Percentiles rank a stretch among this genome's conserved stretches.
Conservation (phyloP, 2,797 vertebrate genomes). For the Artibeus jamaicensis region DNA sequence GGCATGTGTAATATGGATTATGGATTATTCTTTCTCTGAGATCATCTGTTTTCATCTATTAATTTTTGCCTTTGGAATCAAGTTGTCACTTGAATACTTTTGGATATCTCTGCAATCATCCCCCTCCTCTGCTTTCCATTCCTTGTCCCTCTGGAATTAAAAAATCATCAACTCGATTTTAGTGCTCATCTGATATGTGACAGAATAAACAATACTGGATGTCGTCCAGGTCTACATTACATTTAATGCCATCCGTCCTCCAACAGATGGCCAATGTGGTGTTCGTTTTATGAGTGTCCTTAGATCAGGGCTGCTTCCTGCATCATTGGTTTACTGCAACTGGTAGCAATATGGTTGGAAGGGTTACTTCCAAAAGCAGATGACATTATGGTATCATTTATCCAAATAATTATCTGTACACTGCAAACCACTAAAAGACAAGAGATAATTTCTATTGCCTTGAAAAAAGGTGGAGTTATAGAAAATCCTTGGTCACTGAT, state of each 20-base stretch:
- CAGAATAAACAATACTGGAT: conserved; percentile 80
- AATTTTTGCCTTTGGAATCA: neutral
- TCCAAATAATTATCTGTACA: conserved; percentile 66
- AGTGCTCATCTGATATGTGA: conserved; percentile 72
- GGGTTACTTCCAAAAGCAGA: conserved; percentile 63
- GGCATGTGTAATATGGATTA: neutral
- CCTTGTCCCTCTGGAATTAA: conserved; percentile 49
- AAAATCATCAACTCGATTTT: conserved; percentile 75
- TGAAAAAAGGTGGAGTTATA: conserved; percentile 45
- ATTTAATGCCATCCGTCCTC: conserved; percentile 73
- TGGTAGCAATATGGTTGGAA: conserved; percentile 66
- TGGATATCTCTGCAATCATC: neutral
- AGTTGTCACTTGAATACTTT: conserved; percentile 12
- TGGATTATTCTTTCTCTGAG: neutral
- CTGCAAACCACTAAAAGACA: conserved; percentile 53
- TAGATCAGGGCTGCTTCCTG: conserved; percentile 55
- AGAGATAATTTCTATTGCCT: conserved; percentile 63
- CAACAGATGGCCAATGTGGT: conserved; percentile 79
- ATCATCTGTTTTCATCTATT: neutral
- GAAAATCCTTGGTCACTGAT: conserved; percentile 65
- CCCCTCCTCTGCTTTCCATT: neutral
- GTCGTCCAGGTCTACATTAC: conserved; percentile 72
- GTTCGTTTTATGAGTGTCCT: conserved; percentile 70
- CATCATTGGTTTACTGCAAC: conserved; percentile 67
- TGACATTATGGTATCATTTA: conserved; percentile 69